Evolutionary conservation across 1,140 invertebrate species (phyloP).

Genomic region (Eueides isabella): DNA sequence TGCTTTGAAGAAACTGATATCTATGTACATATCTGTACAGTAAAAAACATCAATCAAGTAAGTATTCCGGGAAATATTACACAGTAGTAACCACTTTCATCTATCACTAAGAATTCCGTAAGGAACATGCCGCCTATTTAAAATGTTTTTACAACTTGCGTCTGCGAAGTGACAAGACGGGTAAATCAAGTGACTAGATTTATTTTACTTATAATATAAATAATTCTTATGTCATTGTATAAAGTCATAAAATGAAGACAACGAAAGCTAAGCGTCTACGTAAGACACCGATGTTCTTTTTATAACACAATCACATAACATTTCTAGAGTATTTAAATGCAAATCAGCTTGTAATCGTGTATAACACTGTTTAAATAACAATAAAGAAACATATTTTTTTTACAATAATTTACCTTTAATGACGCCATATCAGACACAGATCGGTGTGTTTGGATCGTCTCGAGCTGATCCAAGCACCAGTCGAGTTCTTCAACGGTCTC

Average conservation of each 20-base stretch:
- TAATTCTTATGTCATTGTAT: too few relatives aligned
- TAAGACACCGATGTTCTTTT: background rate
- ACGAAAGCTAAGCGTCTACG: background rate
- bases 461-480: slow-evolving; percentile 99
- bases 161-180: background rate
- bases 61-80: slow-evolving; percentile 13
- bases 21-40: background rate
- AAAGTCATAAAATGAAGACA: background rate
- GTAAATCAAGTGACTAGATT: background rate
- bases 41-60: slow-evolving; percentile 29
- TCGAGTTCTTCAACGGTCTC: slow-evolving; percentile 99
- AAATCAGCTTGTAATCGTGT: background rate
- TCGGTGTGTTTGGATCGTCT: slow-evolving; percentile 99
- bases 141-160: background rate
- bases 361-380: background rate
- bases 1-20: background rate
- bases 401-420: slow-evolving; percentile 89
- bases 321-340: background rate
- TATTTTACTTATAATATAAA: background rate
- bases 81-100: slow-evolving; percentile 16
- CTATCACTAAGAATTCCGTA: slow-evolving; percentile 12
- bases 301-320: background rate
- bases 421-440: slow-evolving; percentile 99
- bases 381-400: background rate
- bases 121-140: background rate